Conservation (phyloP, 2,888 invertebrate species). For the Scaptomyza parva region DNA sequence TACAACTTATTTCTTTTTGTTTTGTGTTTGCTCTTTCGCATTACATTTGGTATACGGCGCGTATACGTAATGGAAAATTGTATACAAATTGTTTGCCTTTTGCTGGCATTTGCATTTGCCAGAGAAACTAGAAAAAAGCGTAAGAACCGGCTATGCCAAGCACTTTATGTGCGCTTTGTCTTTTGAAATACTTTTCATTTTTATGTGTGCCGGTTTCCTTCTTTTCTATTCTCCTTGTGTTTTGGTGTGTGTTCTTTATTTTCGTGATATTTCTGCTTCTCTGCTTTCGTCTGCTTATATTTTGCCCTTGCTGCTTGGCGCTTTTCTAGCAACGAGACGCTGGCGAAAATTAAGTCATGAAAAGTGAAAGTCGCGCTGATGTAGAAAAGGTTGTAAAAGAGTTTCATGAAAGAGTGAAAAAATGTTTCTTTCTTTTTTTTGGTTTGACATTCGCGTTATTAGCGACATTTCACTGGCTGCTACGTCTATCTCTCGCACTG, state of each 20-base stretch:
- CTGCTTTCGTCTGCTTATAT: conserved; percentile 39
- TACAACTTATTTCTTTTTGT: too few relatives aligned
- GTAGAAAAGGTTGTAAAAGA: conserved; percentile 29
- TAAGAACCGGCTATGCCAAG: conserved; percentile 30
- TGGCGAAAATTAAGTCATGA: conserved; percentile 60
- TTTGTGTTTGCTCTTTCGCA: too few relatives aligned
- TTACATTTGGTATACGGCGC: conserved; percentile 9
- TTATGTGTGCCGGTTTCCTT: conserved; percentile 50
- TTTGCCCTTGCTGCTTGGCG: conserved; percentile 41
- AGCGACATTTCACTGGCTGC: conserved; percentile 36
- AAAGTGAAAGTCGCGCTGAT: conserved; percentile 57
- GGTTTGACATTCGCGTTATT: conserved; percentile 55
- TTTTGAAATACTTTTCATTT: conserved; percentile 59
- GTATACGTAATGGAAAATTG: conserved; percentile 52
- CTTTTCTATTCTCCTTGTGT: conserved; percentile 21
- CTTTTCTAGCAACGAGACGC: conserved; percentile 48
- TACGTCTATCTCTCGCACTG: background rate
- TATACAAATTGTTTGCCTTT: conserved; percentile 54
- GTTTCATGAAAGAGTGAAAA: background rate
- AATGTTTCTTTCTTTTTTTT: conserved; percentile 14
- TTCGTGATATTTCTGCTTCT: conserved; percentile 2
- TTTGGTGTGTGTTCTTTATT: conserved; percentile 8
- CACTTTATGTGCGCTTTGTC: conserved; percentile 55
- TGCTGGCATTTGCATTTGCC: conserved; percentile 33
- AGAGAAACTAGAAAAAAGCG: background rate